Percentiles rank a stretch among this genome's conserved stretches.
Conservation (phyloP, 2,888 invertebrate species). For the Dorcus hopei region DNA sequence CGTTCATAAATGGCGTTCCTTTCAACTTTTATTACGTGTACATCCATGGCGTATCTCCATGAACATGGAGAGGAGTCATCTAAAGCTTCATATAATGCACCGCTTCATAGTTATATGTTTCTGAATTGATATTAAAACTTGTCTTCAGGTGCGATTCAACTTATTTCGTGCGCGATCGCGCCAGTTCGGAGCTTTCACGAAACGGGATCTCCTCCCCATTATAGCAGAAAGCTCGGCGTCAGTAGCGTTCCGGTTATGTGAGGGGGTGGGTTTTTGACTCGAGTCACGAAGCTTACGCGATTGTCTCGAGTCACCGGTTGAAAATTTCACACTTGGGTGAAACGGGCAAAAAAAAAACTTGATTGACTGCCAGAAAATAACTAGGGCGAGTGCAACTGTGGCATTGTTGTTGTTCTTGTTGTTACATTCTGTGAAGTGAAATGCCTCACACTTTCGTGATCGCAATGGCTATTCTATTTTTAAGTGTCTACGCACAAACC, state of each 20-base stretch:
- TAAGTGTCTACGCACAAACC: slow-evolving; percentile 33
- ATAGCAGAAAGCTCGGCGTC: slow-evolving; percentile 45
- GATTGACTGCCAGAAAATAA: neutral
- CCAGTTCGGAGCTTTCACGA: slow-evolving; percentile 25
- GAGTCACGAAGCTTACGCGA: neutral
- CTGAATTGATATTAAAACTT: slow-evolving; percentile 44
- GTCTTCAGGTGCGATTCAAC: slow-evolving; percentile 41
- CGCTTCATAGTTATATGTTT: slow-evolving; percentile 20
- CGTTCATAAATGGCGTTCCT: too few species aligned
- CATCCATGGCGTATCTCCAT: too few species aligned
- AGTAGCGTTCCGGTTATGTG: slow-evolving; percentile 42
- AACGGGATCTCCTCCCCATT: slow-evolving; percentile 43
- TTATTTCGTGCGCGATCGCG: slow-evolving; percentile 21
- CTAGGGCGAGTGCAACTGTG: too few species aligned
- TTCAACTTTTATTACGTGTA: too few species aligned
- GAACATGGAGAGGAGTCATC: neutral
- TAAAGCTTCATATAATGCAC: slow-evolving; percentile 1
- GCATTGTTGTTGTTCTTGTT: too few species aligned
- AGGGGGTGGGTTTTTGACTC: slow-evolving; percentile 33
- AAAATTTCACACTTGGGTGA: neutral
- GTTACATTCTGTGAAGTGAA: slow-evolving; percentile 19
- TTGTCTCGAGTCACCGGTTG: neutral
- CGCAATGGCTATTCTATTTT: slow-evolving; percentile 22
- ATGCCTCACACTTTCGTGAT: slow-evolving; percentile 24
- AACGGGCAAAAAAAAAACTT: neutral